Base-by-base conservation (phyloP, 2,113 vertebrate species). In the Motacilla tschutschensis region DNA sequence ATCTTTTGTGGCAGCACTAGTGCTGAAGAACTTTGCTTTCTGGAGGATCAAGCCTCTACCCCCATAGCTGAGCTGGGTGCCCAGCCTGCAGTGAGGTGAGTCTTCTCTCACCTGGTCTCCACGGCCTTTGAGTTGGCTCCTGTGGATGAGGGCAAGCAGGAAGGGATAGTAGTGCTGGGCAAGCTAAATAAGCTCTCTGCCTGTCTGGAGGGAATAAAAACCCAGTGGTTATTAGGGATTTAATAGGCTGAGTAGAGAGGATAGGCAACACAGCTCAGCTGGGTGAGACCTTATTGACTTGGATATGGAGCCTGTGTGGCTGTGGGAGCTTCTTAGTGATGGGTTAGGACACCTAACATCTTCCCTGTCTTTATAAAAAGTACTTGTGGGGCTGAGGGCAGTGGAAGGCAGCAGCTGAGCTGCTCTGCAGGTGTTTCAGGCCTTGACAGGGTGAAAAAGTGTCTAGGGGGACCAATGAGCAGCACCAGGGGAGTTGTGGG, bases 401-500 rank as follows among this genome's bases (percentile, higher is more conserved):
- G 50, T 19, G 38, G 22, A 76, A 89, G 78, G 43, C 29, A 79
- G 69, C 43, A 82, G 41, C 53, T 74, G 53, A 24, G 8, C 62
- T 55, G n/a, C 16, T 72, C 33, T 64, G 29, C 17, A 18, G n/a
- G n/a, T 60, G 14, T 59, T 83, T 77, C 28, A 54, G 64, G 10
- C 28, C 22, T 65, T 63, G 54, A 35, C 24, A 74, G 15, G 5
- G 2, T 21, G 41, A 59, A 82, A 77, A 89, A 3, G 6, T 73
- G 25, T 41, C 14, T 38, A 3, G 1, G 0, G 10, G n/a, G 15
- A 63, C 14, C 18, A 48, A 8, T 2, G 1, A 60, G 26, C 40
- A 70, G 36, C 44, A 63, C 1, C 0, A 0, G 17, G 5, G 17
- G 8, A 67, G 2, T n/a, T 69, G 14, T 40, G n/a, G 5, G 7